Base-by-base conservation (phyloP, 2,113 vertebrate genomes). In the Prunella himalayana region DNA sequence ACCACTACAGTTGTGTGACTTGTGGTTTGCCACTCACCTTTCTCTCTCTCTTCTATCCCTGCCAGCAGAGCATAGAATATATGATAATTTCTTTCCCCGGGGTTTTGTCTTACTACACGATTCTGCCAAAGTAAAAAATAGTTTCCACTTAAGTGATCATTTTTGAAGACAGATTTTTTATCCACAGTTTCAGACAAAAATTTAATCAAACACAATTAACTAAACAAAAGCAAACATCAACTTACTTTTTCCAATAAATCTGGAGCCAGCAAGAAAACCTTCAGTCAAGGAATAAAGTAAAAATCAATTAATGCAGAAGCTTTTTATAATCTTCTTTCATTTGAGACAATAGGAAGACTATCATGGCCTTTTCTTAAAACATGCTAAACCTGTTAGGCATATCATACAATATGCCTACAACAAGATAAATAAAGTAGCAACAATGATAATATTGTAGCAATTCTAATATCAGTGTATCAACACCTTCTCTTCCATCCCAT, bases 51-150 rank as follows among this genome's bases (percentile, higher is more conserved):
- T 90, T 97, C 98, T 94, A 98, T 97, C 97, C 99, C 99, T 45
- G 99, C 98, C 97, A 99, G 98, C 97, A 99, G 98, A 69, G 99
- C 99, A 65, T 99, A 99, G 98, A 99, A 99, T 86, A 99, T 98
- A 98, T 99, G 99, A 94, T 99, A 99, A 98, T 99, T 99, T 93
- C 99, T 99, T 97, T 99, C 99, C 49, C 99, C 99, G 0, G 99
- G 99, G 94, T 99, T 99, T 97, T 99, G 99, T 54, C 99, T 98
- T 76, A 99, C 99, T 82, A 99, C 99, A 71, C 99, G 99, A 96
- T 99, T 99, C 99, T 99, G 97, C 68, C 69, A 92, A 96, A 95
- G 83, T 15, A 95, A 94, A 96, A 44, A 90, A 96, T 0, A 82
- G 88, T 72, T 90, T 72, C 53, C 41, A 78, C 35, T 95, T 80